phyloP scores from a whole-genome alignment of 2,888 invertebrate genomes.

The Ligdia adustata region DNA sequence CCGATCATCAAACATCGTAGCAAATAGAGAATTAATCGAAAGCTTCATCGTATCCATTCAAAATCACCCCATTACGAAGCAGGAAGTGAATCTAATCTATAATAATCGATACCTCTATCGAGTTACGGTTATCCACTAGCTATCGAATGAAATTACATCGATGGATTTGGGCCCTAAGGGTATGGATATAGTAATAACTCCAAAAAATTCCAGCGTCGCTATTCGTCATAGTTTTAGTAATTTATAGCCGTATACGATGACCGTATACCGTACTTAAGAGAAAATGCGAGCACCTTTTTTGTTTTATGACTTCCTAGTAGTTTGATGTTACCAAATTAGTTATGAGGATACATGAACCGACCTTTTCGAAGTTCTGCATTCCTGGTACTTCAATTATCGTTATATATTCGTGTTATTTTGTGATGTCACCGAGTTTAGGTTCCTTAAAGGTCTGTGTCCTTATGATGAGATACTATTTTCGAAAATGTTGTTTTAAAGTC shows the following conservation, averaged over 20 bases:
- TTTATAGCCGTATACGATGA: too few relatives aligned
- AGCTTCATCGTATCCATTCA: constrained; percentile 14
- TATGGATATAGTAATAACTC: constrained; percentile 17
- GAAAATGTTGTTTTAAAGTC: too few relatives aligned
- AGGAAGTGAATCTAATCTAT: constrained; percentile 61
- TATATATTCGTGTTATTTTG: too few relatives aligned
- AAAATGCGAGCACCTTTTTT: constrained; percentile 44
- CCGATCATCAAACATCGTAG: constrained; percentile 12
- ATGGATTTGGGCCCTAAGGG: constrained; percentile 13
- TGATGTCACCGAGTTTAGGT: too few relatives aligned
- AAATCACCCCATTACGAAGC: constrained; percentile 37
- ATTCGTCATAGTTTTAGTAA: constrained; percentile 56
- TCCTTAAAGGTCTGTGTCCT: too few relatives aligned
- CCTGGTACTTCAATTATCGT: too few relatives aligned
- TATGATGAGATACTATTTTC: too few relatives aligned
- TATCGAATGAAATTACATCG: constrained; percentile 19
- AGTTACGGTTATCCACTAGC: constrained; percentile 15
- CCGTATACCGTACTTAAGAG: constrained; percentile 42
- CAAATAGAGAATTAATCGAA: constrained; percentile 21
- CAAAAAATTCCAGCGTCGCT: constrained; percentile 46
- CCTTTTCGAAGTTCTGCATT: neutral
- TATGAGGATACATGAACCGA: constrained; percentile 11
- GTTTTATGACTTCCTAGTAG: constrained; percentile 42
- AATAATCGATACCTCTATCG: constrained; percentile 47
- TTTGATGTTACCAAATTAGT: constrained; percentile 18